These are phyloP conservation scores for Callorhinus ursinus DNA, from an alignment of 2,113 vertebrate genomes.

Conservation along the genomic window DNA sequence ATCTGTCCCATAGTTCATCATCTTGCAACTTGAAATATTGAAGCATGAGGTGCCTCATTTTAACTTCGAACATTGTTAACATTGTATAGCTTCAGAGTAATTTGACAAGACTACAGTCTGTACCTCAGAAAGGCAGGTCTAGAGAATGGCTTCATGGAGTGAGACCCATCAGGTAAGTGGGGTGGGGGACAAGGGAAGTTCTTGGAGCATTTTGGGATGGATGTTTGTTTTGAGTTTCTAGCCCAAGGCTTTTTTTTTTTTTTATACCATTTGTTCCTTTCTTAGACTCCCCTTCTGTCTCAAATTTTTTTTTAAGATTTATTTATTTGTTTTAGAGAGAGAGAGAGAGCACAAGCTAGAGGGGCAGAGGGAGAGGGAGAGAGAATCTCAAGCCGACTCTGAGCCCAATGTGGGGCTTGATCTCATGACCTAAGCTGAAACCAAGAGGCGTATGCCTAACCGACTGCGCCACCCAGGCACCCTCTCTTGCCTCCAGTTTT, in stretches of 20 bases:
- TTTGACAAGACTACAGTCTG: background rate
- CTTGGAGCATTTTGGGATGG: background rate
- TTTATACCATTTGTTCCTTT: background rate
- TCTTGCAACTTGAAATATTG: background rate
- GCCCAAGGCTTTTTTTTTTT: background rate
- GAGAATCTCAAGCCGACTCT: background rate
- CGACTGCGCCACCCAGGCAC: background rate
- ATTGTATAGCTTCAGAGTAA: background rate
- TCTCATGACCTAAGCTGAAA: background rate
- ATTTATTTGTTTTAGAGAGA: background rate
- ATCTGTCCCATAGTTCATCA: background rate
- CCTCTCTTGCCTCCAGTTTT: background rate
- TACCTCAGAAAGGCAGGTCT: background rate
- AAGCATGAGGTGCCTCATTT: background rate
- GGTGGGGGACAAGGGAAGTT: background rate
- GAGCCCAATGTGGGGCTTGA: background rate
- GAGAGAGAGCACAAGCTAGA: background rate
- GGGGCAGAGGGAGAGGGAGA: background rate
- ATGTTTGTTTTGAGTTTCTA: conserved; percentile 35
- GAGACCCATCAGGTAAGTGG: background rate
- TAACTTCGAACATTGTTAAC: background rate
- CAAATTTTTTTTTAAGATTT: background rate
- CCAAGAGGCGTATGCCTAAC: background rate
- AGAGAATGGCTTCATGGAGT: background rate
- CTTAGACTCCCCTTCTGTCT: background rate